These are phyloP conservation scores for Panurus biarmicus DNA, from an alignment of 2,113 vertebrate genomes.

Conservation along the genomic window DNA sequence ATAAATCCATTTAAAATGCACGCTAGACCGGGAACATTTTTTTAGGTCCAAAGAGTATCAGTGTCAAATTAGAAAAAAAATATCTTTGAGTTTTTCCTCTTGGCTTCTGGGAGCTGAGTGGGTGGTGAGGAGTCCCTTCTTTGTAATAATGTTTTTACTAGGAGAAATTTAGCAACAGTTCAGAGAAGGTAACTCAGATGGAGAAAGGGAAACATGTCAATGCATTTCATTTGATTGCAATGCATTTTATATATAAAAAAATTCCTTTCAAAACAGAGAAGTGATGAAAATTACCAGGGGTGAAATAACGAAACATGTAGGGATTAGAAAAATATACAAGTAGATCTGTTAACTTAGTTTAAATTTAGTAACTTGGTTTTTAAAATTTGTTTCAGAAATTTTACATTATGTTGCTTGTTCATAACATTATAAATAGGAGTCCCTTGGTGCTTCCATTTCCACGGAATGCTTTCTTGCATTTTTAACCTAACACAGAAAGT, in stretches of 20 bases:
- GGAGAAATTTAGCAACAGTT: neutral
- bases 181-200: neutral
- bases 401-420: neutral
- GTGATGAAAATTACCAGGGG: neutral
- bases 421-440: neutral
- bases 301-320: neutral
- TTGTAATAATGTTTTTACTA: slow-evolving; percentile 28
- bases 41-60: neutral
- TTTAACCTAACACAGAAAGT: neutral
- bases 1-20: slow-evolving; percentile 20
- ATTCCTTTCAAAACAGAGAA: neutral
- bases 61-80: slow-evolving; percentile 47
- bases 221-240: neutral
- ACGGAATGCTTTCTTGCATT: neutral
- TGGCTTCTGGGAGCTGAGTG: slow-evolving; percentile 53
- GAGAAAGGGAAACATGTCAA: neutral
- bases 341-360: neutral
- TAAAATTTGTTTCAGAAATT: slow-evolving; percentile 6
- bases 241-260: neutral
- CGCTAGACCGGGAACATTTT: neutral
- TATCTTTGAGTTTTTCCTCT: slow-evolving; percentile 22
- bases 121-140: slow-evolving; percentile 32
- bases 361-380: neutral
- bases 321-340: slow-evolving; percentile 12
- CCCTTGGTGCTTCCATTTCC: neutral